phyloP scores from a whole-genome alignment of 2,113 vertebrate species.

The Anarrhichthys ocellatus region DNA sequence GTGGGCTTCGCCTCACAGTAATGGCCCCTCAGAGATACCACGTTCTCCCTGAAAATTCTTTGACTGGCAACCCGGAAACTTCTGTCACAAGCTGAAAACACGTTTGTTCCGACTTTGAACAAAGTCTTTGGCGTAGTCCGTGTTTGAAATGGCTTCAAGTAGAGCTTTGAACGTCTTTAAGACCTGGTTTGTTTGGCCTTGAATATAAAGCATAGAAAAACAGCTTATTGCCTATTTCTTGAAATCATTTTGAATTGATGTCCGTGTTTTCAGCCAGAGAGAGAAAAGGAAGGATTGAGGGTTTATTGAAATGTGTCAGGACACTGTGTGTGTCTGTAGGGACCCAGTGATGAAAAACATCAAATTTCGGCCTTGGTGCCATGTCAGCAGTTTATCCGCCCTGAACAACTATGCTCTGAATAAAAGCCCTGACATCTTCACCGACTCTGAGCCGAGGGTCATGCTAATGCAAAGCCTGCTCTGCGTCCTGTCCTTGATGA shows the following conservation, averaged over 20 bases:
- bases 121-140: neutral
- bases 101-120: conserved; percentile 25
- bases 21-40: conserved; percentile 42
- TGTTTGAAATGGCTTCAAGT: conserved; percentile 34
- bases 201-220: neutral
- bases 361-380: neutral
- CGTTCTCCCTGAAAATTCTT: conserved; percentile 14
- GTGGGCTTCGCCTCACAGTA: conserved; percentile 6
- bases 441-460: neutral
- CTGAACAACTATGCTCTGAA: neutral
- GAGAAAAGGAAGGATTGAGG: neutral
- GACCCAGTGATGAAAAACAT: neutral
- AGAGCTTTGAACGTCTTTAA: conserved; percentile 10
- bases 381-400: conserved; percentile 16
- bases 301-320: conserved; percentile 9
- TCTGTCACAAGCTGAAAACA: conserved; percentile 17
- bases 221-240: neutral
- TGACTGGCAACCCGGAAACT: conserved; percentile 22
- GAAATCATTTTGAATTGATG: neutral
- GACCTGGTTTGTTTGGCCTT: conserved; percentile 3
- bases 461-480: neutral
- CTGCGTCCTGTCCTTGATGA: conserved; percentile 3
- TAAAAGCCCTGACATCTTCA: conserved; percentile 1
- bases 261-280: neutral
- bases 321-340: conserved; percentile 2